Base-by-base conservation (phyloP, 2,888 invertebrate species). In the Tuberolachnus salignus region DNA sequence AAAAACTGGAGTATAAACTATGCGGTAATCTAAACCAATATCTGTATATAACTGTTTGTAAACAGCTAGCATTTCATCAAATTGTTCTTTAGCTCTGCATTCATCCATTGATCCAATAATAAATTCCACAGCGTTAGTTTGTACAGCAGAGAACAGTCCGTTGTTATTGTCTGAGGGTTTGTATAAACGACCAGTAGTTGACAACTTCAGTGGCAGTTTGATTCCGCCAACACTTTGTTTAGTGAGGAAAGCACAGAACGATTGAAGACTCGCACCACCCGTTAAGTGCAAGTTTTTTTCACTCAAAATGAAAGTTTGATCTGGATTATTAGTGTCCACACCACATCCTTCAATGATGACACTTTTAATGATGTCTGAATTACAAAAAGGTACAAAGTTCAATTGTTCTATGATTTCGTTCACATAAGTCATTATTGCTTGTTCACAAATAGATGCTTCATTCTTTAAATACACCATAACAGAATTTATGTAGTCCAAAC, bases 301-400 rank as follows among this genome's bases (percentile, higher is more conserved):
- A 64, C 86, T 86, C 53, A 92, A 84, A 73, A 91, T 88, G 82
- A 91, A 92, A 13, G 89, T 86, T n/a, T 86, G 84, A 51, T 86
- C 83, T 0, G 88, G 86, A 82, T 90, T 86, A 3, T 88, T 87
- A 59, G 89, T 89, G 83, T 90, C 87, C 49, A 86, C 84, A 2
- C 91, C 91, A 83, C 91, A 89, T 67, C 92, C 94, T 86, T 95
- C 94, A 9, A 93, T 86, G 4, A 94, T 86, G 1, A 92, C 86
- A 84, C 92, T 92, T 78, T 92, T 90, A 8, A 89, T 88, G 86
- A 94, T 94, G 86, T 94, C 94, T 0, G 93, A 88, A 85, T 93
- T 93, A 0, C 91, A 90, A 83, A 92, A 90, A 83, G 90, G 90
- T 0, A 88, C 84, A 84, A 89, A 92, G n/a, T 88, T 86, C 14